These are phyloP conservation scores for Drosophila kambysellisi DNA, from an alignment of 2,888 invertebrate species.

Conservation along the genomic window DNA sequence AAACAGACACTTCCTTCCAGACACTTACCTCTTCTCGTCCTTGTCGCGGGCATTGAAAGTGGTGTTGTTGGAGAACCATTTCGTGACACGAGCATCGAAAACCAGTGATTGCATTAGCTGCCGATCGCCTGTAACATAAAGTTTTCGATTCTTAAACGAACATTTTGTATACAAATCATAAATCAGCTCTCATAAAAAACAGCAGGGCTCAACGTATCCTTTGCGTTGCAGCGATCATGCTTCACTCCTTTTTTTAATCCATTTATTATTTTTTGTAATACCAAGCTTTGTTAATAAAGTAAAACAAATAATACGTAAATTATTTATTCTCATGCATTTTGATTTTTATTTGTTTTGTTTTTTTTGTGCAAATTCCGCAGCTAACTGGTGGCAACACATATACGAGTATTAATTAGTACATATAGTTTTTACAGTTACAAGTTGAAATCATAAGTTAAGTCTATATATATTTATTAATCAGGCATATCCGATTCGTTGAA, in stretches of 20 bases:
- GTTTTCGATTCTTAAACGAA: conserved; percentile 1
- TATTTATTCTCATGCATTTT: conserved; percentile 43
- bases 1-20: background rate
- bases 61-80: conserved; percentile 93
- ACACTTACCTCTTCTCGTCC: conserved; percentile 89
- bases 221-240: conserved; percentile 6
- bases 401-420: conserved; percentile 17
- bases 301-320: background rate
- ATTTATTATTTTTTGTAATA: background rate
- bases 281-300: conserved; percentile 12
- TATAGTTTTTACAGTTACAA: conserved; percentile 18
- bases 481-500: conserved; percentile 36
- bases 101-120: conserved; percentile 93
- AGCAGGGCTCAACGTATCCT: background rate
- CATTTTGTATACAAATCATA: background rate
- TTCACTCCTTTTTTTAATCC: background rate
- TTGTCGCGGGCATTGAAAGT: conserved; percentile 88
- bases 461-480: conserved; percentile 24
- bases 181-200: background rate
- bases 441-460: conserved; percentile 33
- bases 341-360: background rate
- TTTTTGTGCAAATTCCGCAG: conserved; percentile 73
- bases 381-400: conserved; percentile 62
- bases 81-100: conserved; percentile 94
- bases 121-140: conserved; percentile 89